These are phyloP conservation scores for Propithecus deckenii DNA, from an alignment of 2,797 vertebrate genomes.

Conservation along the genomic window DNA sequence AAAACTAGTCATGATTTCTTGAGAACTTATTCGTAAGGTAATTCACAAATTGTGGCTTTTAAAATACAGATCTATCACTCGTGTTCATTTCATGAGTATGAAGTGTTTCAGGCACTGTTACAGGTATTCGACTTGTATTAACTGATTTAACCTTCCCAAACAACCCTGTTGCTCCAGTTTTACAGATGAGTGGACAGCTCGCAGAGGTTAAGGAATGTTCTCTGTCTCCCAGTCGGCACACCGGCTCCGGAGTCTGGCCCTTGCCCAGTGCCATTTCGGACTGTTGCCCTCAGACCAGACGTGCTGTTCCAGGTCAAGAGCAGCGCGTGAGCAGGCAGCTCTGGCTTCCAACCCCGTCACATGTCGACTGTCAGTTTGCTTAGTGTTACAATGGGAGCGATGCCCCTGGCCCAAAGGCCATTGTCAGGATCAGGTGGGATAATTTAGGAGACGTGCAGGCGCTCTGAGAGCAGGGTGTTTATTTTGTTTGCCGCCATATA, in stretches of 20 bases:
- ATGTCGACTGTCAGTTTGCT: not conserved
- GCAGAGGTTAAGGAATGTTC: not conserved
- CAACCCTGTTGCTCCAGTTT: not conserved
- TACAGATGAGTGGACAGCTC: not conserved
- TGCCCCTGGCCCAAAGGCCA: not conserved
- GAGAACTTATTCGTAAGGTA: not conserved
- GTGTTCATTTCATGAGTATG: not conserved
- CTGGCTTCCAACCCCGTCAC: not conserved
- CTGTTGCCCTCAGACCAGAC: not conserved
- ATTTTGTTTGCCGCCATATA: not conserved
- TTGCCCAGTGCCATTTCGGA: not conserved
- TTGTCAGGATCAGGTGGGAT: not conserved
- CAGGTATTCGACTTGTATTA: not conserved
- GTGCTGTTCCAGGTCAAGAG: not conserved
- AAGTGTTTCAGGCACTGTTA: not conserved
- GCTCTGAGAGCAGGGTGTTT: not conserved
- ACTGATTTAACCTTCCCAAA: not conserved
- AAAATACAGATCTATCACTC: not conserved
- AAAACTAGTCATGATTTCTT: constrained; percentile 3
- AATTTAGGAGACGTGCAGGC: not conserved
- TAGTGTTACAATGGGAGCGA: not conserved
- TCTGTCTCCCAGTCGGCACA: not conserved
- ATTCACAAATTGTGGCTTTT: not conserved
- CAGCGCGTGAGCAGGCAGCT: not conserved
- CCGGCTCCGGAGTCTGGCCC: not conserved